Evolutionary conservation across 1,140 invertebrate species (phyloP).

Genomic region (Trinorchestia longiramus): DNA sequence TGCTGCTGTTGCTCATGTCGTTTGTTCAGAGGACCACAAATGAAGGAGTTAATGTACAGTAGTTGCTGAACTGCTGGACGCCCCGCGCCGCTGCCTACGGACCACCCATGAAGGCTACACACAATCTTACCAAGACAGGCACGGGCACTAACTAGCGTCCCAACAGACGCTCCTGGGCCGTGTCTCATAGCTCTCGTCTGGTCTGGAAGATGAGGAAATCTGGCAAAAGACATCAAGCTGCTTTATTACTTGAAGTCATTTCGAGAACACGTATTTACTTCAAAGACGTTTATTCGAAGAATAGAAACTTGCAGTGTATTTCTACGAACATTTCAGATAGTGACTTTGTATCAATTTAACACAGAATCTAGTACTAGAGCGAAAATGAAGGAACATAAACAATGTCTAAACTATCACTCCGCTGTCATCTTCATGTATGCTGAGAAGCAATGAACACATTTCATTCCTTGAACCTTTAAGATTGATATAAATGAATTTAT

Average conservation of each 20-base stretch:
- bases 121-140: not conserved
- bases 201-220: not conserved
- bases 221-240: not conserved
- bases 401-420: not conserved
- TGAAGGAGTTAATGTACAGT: slow-evolving; percentile 39
- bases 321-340: not conserved
- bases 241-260: not conserved
- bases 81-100: not conserved
- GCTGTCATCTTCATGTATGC: not conserved
- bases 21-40: slow-evolving; percentile 11
- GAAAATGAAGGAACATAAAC: not conserved
- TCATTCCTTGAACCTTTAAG: not conserved
- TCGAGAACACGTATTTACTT: not conserved
- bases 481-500: not conserved
- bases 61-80: slow-evolving; percentile 9
- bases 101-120: slow-evolving; percentile 4
- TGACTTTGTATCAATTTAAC: not conserved
- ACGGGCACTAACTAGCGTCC: slow-evolving; percentile 4
- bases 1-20: not conserved
- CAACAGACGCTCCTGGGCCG: not conserved
- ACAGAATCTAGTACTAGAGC: not conserved
- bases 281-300: not conserved
- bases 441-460: not conserved
- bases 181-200: not conserved
- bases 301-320: not conserved